These are phyloP conservation scores for Chaenogobius annularis DNA, from an alignment of 2,113 vertebrate genomes.

Conservation along the genomic window DNA sequence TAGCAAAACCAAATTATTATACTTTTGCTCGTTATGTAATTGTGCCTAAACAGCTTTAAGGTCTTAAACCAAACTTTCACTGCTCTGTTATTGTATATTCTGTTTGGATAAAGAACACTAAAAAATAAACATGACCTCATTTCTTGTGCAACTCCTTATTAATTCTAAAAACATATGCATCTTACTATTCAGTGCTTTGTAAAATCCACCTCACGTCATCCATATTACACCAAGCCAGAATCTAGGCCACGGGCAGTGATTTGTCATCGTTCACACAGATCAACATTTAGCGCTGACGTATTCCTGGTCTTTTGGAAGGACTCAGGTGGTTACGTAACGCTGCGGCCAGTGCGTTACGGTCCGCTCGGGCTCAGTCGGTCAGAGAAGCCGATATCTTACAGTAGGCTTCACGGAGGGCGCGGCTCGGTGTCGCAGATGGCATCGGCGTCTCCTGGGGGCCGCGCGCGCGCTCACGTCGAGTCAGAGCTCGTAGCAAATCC, in stretches of 20 bases:
- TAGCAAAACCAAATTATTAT: too few relatives aligned
- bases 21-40: too few relatives aligned
- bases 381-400: slow-evolving; percentile 5
- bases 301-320: slow-evolving; percentile 24
- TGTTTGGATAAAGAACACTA: too few relatives aligned
- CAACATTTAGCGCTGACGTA: not conserved
- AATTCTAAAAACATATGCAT: too few relatives aligned
- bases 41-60: too few relatives aligned
- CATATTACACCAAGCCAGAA: not conserved
- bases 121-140: too few relatives aligned
- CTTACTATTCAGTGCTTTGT: too few relatives aligned
- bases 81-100: too few relatives aligned
- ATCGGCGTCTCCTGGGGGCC: slow-evolving; percentile 3
- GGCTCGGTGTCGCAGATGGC: slow-evolving; percentile 40
- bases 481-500: not conserved
- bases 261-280: slow-evolving; percentile 14
- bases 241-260: slow-evolving; percentile 25
- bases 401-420: slow-evolving; percentile 22
- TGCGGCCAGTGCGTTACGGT: slow-evolving; percentile 10
- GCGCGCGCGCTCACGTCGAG: slow-evolving; percentile 14
- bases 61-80: too few relatives aligned
- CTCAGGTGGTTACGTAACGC: slow-evolving; percentile 12
- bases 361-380: slow-evolving; percentile 14
- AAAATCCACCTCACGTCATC: not conserved
- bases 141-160: too few relatives aligned